phyloP scores from a whole-genome alignment of 2,113 vertebrate species.

The Diphyllodes magnificus region DNA sequence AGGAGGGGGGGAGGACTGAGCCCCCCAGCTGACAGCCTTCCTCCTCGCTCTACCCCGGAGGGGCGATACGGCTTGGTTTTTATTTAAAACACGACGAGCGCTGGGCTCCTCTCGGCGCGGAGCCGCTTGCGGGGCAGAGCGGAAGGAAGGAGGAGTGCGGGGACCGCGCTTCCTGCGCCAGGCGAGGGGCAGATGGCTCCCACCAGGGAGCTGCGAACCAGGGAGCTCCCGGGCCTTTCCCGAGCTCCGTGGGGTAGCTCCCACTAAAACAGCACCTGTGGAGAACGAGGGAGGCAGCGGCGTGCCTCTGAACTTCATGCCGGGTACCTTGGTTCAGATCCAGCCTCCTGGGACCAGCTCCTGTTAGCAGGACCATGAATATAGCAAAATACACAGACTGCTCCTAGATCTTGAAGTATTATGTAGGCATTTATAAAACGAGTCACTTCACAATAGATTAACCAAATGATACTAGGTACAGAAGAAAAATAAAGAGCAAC shows the following conservation, averaged over 20 bases:
- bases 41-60: not conserved
- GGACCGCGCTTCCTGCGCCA: not conserved
- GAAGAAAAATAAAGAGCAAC: not conserved
- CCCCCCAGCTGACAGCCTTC: not conserved
- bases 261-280: not conserved
- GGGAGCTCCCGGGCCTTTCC: not conserved
- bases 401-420: not conserved
- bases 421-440: not conserved
- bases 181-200: not conserved
- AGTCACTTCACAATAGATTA: not conserved
- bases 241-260: not conserved
- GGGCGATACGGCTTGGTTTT: not conserved
- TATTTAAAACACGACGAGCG: not conserved
- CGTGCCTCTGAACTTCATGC: not conserved
- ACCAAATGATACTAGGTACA: not conserved
- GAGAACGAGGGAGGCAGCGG: not conserved
- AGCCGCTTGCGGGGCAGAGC: not conserved
- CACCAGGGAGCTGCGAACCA: not conserved
- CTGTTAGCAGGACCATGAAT: not conserved
- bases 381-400: not conserved
- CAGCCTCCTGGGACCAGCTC: not conserved
- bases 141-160: not conserved
- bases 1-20: not conserved
- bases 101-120: not conserved
- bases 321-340: not conserved